These are phyloP conservation scores for Bicyclus anynana DNA, from an alignment of 1,140 invertebrate species.

Conservation along the genomic window DNA sequence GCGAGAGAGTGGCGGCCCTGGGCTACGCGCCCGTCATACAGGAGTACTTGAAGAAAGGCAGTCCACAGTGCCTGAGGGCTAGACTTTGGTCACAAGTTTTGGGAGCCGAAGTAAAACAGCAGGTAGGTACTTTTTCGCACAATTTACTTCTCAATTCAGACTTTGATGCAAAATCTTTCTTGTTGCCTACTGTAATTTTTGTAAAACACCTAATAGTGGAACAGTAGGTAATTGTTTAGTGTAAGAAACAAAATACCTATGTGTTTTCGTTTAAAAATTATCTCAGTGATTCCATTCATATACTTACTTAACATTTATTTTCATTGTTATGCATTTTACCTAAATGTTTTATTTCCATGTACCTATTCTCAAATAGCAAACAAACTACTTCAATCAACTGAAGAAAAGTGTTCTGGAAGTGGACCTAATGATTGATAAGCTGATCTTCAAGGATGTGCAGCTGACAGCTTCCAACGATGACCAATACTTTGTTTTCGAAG, in stretches of 20 bases:
- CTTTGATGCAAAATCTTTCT: too few species aligned
- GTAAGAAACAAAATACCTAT: too few species aligned
- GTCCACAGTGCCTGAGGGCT: constrained; percentile 86
- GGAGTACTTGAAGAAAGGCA: constrained; percentile 92
- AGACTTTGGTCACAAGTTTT: constrained; percentile 90
- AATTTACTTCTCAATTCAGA: too few species aligned
- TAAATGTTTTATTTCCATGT: constrained; percentile 41
- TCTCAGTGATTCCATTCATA: too few species aligned
- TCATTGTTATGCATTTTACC: neutral
- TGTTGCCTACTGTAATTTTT: too few species aligned
- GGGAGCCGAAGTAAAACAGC: constrained; percentile 83
- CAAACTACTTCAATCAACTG: constrained; percentile 88
- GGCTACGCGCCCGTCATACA: constrained; percentile 87
- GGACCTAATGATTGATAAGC: constrained; percentile 94
- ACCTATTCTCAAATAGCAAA: too few species aligned
- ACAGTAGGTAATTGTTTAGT: too few species aligned
- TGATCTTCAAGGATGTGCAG: constrained; percentile 97
- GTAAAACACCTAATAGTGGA: too few species aligned
- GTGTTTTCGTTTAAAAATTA: too few species aligned
- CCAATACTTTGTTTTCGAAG: constrained; percentile 98
- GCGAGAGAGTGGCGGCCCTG: constrained; percentile 81
- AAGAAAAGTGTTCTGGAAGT: constrained; percentile 91
- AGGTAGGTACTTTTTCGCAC: constrained; percentile 72
- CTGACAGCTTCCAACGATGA: constrained; percentile 97
- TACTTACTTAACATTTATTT: too few species aligned